Evolutionary conservation across 2,113 vertebrate genomes (phyloP), one percentile per base, ranked within the genome.

Genomic region (Sinocyclocheilus anshuiensis): DNA sequence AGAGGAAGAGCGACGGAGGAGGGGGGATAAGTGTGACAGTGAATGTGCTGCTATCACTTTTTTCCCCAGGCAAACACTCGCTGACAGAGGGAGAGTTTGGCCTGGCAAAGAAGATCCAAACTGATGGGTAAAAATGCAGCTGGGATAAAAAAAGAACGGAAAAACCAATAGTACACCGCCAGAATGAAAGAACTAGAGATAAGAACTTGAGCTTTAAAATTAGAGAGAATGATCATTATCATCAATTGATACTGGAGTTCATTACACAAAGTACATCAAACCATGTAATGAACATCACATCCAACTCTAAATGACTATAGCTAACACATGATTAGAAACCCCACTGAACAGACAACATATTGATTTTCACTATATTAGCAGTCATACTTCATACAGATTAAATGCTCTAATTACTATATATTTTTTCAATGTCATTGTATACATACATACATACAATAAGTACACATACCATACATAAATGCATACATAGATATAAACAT

Each of bases 101-200:
- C 42, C 53, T 33, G 39, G 39, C 39, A 59, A 86, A 84, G 55
- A 65, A 86, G 69, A 81, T 86, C 79, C 42, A 16, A 90, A 92
- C 77, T 86, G 86, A 83, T 91, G 91, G 83, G 89, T 71, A 88
- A 87, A 77, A 15, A 81, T 57, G 86, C 74, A 87, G 88, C 81
- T 83, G 85, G 88, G 76, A 74, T 36, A 13, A 88, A 89, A 88
- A 50, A 86, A 90, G 75, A n/a, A 83, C 89, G 86, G 57, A 42
- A 42, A 75, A 67, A 42, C 22, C 57, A 16, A 87, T 15, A 42
- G 61, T 84, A 88, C 77, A 24, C n/a, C 42, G 63, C 36, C 57
- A 75, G 81, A 77, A 61, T 86, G 33, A 63, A 59, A 20, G 5
- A 77, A 26, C 87, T 83, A 86, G 74, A 90, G 86, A 29, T 29